Evolutionary conservation across 2,888 invertebrate species (phyloP), one percentile per base, ranked within the genome.

Genomic region (Hydriomena furcata): DNA sequence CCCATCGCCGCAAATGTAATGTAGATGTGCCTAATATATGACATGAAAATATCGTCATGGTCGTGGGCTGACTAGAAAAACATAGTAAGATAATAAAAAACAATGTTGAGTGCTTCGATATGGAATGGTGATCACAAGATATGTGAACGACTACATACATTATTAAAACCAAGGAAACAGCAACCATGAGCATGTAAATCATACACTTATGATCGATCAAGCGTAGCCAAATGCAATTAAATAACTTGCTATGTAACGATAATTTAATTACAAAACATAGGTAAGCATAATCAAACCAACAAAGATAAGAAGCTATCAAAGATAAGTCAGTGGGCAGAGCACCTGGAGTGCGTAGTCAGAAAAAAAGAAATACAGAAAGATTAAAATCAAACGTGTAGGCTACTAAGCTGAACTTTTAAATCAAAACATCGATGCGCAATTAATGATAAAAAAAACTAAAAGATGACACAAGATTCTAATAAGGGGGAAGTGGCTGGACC

Each of bases 401-500:
- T 4, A 17, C 17, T n/a, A 31, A 17, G 12, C 28, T 5, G 5
- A 11, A 13, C 7, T 32, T 7, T 2, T 21, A 38, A 20, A 43
- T 23, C 31, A 28, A 25, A 27, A 42, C 11, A 42, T 32, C 10
- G 8, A 8, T 17, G 24, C 21, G 13, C 20, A 21, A 21, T 23
- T 31, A 32, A 32, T 32, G 32, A 11, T 27, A 27, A 37, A 36
- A 38, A 31, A 20, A 24, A 11, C 13, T 10, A 10, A 7, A 37
- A 32, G 23, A 45, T 37, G 11, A 31, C 7, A 27, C 13, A 40
- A 35, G 36, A 30, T 44, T 46, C 44, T 30, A 28, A 51, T 17
- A 56, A 41, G 11, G 21, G 2, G 36, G 31, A 30, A 38, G n/a
- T 25, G 27, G 25, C 44, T 54, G 66, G 71, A 93, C 93, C 93